A percentile compares a stretch with the other conserved stretches of the same genome.
These are phyloP conservation scores for Chionis minor DNA, from an alignment of 2,113 vertebrate species.

Conservation along the genomic window DNA sequence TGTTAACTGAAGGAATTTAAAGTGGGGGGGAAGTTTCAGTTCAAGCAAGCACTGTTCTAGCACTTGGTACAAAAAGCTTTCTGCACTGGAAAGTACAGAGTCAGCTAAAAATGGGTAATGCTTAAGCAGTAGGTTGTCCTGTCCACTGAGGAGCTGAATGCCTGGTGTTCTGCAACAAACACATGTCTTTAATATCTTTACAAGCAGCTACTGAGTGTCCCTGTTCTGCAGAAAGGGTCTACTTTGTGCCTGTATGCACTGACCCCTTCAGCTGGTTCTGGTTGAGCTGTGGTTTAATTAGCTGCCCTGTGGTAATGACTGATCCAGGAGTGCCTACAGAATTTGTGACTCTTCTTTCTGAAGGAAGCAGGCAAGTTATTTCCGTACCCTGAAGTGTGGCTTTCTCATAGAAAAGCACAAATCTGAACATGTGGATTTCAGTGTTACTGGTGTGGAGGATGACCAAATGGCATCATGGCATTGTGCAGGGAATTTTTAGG, in stretches of 20 bases:
- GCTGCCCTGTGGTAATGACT: accelerated
- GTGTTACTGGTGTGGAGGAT: background rate
- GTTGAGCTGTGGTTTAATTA: background rate
- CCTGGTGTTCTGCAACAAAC: background rate
- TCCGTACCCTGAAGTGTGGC: background rate
- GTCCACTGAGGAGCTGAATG: background rate
- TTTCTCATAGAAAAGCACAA: background rate
- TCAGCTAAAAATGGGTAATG: background rate
- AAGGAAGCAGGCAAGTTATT: background rate
- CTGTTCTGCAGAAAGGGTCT: background rate
- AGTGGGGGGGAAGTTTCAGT: background rate
- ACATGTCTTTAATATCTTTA: background rate
- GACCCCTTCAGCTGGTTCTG: background rate
- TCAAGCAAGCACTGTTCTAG: background rate
- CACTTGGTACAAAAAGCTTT: background rate
- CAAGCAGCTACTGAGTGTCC: background rate
- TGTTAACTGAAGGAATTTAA: background rate
- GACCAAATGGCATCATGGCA: background rate
- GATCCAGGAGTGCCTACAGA: background rate
- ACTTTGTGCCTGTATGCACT: background rate
- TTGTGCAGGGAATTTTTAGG: background rate
- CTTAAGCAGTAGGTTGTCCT: background rate
- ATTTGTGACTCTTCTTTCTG: background rate
- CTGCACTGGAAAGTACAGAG: background rate
- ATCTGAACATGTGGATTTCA: background rate